Evolutionary conservation across 2,888 invertebrate genomes (phyloP), one percentile per base, ranked within the genome.

Genomic region (Drosophila subquinaria): DNA sequence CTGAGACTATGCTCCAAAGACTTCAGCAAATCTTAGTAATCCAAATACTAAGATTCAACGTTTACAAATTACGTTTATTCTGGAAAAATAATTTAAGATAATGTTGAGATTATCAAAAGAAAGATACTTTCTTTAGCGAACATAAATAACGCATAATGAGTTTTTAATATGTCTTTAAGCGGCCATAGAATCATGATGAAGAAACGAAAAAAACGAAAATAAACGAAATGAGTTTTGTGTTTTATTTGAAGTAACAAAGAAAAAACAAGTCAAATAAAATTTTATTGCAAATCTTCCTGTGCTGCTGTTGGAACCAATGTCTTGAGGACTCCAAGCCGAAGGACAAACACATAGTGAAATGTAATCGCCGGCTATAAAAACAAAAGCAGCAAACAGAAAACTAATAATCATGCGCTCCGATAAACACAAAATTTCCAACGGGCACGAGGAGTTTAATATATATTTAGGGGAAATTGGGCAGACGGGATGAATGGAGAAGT

Each of bases 351-450:
- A 84, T 72, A 75, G 67, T 72, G 69, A 89, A 89, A 85, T 88
- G 88, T 89, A 85, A 85, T 89, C 82, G 90, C 69, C 67, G 63
- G 85, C 88, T 69, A 89, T 85, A 85, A 85, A 84, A 84, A 83
- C 82, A 84, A 89, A 85, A 72, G 80, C 72, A 84, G 80, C 80
- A 79, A 79, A 81, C 67, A 81, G 67, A 82, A 82, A 83, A 85
- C 90, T 85, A 85, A 89, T 84, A 84, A 84, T 84, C 84, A 89
- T 82, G 85, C 73, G 79, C 90, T 73, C 76, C 84, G 84, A 89
- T 84, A 89, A 84, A 89, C 88, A 88, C 82, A 74, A 79, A 81
- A 82, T 84, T 79, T 73, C 65, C 55, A 63, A 35, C 64, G 48
- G 45, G 23, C 23, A 20, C n/a, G 53, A 61, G 40, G 17, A 52